phyloP scores from a whole-genome alignment of 2,888 invertebrate genomes.

The Ornithoptera priamus region DNA sequence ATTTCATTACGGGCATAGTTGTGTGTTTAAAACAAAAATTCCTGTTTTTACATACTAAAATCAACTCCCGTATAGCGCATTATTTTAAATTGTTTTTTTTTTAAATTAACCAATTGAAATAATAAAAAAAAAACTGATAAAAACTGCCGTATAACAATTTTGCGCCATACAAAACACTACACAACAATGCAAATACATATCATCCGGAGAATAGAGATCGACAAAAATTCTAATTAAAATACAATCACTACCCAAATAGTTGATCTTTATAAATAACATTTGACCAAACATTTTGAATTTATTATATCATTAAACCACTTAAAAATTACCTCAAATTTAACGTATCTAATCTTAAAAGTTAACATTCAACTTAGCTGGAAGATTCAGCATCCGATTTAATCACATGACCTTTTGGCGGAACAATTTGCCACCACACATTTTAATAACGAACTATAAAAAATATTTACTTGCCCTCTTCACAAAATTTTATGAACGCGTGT shows the following conservation, averaged over 20 bases:
- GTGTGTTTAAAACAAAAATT: too few species aligned
- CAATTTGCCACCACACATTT: conserved; percentile 35
- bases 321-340: conserved; percentile 22
- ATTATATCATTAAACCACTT: conserved; percentile 8
- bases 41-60: too few species aligned
- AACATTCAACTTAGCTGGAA: conserved; percentile 6
- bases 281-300: conserved; percentile 13
- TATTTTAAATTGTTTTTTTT: too few species aligned
- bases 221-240: conserved; percentile 19
- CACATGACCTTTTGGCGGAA: background rate
- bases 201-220: conserved; percentile 19
- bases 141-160: background rate
- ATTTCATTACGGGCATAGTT: too few species aligned
- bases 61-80: too few species aligned
- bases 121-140: background rate
- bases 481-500: conserved; percentile 16
- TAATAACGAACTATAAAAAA: conserved; percentile 56
- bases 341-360: conserved; percentile 21
- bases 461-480: conserved; percentile 45
- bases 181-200: conserved; percentile 13
- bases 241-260: conserved; percentile 19
- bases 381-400: background rate
- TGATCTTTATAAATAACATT: conserved; percentile 16
- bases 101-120: background rate
- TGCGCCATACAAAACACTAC: conserved; percentile 10